Base-by-base conservation (phyloP, 2,888 invertebrate genomes). In the Muschampia plurimacula region DNA sequence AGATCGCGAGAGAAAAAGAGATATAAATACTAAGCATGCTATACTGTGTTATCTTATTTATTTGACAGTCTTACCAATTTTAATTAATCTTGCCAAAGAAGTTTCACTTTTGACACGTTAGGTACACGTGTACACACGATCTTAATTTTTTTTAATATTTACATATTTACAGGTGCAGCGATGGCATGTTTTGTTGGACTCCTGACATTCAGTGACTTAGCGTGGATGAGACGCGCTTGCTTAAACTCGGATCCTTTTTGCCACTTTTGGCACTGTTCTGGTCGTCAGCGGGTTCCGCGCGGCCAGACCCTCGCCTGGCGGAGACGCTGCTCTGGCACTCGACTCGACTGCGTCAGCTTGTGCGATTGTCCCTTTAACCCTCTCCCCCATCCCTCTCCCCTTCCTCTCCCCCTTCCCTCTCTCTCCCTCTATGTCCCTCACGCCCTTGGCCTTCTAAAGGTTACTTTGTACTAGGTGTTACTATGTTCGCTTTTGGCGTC, bases 151-250 rank as follows among this genome's bases (percentile, higher is more conserved):
- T n/a, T n/a, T n/a, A n/a, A n/a, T n/a, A n/a, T n/a, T 12, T 46
- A 7, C 2, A 59, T 59, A 10, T 12, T 59, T 57, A 60, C 67
- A 98, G 93, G 96, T 99, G 74, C 98, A 98, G 85, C 97, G 98
- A 70, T 99, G 99, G 99, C 99, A 99, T 89, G 97, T 98, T 49
- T 92, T 99, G 75, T 96, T 98, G 80, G 96, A 97, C 86, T 97
- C 97, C 89, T 96, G 96, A 96, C 96, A 95, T 80, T 83, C 92
- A 74, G 81, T 83, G 76, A 89, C 89, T 28, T 92, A 92, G 88
- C 82, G 86, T 83, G 85, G 71, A 76, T 84, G 75, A 73, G 82
- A 76, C 76, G 83, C 86, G 80, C 82, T 79, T 76, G 80, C 80
- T 73, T 90, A 89, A 88, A 80, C 63, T 77, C 70, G 72, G 77